Evolutionary conservation across 2,113 vertebrate species (phyloP), one percentile per base, ranked within the genome.

Genomic region (Psilopogon haemacephalus): DNA sequence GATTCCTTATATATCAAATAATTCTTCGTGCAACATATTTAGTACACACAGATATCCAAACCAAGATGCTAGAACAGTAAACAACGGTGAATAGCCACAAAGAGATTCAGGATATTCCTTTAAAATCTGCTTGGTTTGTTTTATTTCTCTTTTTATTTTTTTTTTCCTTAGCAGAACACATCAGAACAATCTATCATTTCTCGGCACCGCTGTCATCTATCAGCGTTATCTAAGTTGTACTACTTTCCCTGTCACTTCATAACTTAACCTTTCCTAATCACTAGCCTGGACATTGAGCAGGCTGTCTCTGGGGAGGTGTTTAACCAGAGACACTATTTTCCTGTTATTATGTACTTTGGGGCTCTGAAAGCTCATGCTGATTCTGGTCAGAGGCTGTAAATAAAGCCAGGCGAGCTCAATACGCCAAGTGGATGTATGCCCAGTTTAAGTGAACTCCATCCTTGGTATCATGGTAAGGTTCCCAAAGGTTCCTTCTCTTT

Each of bases 181-280:
- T 75, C 84, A 85, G 70, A 75, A 73, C 52, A 93, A 92, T 95
- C 50, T 48, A 84, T 93, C 72, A 60, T 67, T 85, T 95, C 88
- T 83, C 0, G 8, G 55, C 84, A 95, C 76, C 58, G 12, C 56
- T 80, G 87, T 44, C 72, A 92, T 95, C 95, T 95, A 94, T 87
- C 91, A 92, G 79, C 65, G 88, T 94, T 96, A 95, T 95, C 95
- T 95, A 89, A 91, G 85, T 94, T 94, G 89, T 96, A 95, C 89
- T 73, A 73, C 88, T 88, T 94, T 86, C 73, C 89, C 77, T 94
- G 90, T 93, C 94, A 96, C 93, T 94, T 94, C 93, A 90, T 95
- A 96, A 91, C 85, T 97, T 95, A 95, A 94, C 89, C 92, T 96
- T 86, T 91, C 87, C 90, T 96, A 96, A 97, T 96, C 88, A 93